These are phyloP conservation scores for Coregonus clupeaformis DNA, from an alignment of 2,113 vertebrate genomes.

Conservation along the genomic window DNA sequence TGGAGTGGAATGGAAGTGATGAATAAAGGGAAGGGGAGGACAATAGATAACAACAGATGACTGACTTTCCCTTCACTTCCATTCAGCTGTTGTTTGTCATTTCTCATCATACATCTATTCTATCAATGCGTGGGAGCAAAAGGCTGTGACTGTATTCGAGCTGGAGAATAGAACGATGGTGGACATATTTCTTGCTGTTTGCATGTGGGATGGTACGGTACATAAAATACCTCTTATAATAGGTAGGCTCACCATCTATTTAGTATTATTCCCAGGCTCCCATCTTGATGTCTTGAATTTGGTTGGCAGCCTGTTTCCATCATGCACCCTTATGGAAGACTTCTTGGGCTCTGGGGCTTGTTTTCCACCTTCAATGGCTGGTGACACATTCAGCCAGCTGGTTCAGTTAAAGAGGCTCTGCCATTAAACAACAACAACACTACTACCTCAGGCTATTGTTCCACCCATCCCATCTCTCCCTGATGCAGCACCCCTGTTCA, in stretches of 20 bases:
- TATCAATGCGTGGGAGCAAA: too few relatives aligned
- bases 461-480: conserved; percentile 21
- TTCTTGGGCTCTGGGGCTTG: conserved; percentile 23
- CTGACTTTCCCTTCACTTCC: not conserved
- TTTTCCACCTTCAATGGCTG: conserved; percentile 27
- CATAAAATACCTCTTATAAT: not conserved
- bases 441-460: conserved; percentile 36
- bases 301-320: not conserved
- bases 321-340: conserved; percentile 20
- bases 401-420: conserved; percentile 23
- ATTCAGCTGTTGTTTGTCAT: not conserved
- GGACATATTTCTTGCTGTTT: not conserved
- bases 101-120: too few relatives aligned
- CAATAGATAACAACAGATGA: not conserved
- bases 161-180: not conserved
- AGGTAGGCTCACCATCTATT: not conserved
- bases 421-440: not conserved
- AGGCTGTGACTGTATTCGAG: too few relatives aligned
- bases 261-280: not conserved
- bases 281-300: not conserved
- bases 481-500: conserved; percentile 25
- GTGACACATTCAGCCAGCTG: conserved; percentile 40
- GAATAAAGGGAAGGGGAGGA: not conserved
- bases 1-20: not conserved
- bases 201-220: not conserved